Conservation (phyloP, 2,888 invertebrate species). For the Latrodectus elegans region DNA sequence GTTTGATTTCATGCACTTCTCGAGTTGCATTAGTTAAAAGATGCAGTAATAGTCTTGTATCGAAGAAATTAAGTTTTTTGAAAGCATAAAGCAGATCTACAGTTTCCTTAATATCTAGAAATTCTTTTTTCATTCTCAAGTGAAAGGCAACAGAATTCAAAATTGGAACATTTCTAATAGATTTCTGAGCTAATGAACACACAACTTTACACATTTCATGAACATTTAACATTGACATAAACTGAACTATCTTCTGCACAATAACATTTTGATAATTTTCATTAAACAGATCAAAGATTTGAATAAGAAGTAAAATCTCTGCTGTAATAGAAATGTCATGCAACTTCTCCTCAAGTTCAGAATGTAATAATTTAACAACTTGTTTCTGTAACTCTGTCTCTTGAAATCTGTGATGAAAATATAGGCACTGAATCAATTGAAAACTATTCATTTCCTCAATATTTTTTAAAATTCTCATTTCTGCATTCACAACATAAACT, state of each 20-base stretch:
- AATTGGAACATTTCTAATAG: slow-evolving; percentile 32
- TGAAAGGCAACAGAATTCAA: slow-evolving; percentile 32
- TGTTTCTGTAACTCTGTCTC: slow-evolving; percentile 41
- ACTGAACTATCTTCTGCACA: slow-evolving; percentile 23
- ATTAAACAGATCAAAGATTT: slow-evolving; percentile 29
- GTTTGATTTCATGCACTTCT: slow-evolving; percentile 12
- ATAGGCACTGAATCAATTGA: slow-evolving; percentile 28
- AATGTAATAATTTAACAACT: slow-evolving; percentile 5
- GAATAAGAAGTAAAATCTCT: slow-evolving; percentile 39
- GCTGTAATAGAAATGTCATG: slow-evolving; percentile 9
- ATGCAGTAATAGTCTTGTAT: not conserved
- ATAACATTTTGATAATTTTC: not conserved
- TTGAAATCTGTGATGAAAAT: slow-evolving; percentile 45
- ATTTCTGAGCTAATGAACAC: slow-evolving; percentile 29
- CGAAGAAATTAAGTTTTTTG: slow-evolving; percentile 38
- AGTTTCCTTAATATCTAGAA: slow-evolving; percentile 24
- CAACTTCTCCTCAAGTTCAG: not conserved
- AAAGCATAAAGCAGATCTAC: slow-evolving; percentile 47
- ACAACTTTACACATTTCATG: slow-evolving; percentile 42
- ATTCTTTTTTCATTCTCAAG: slow-evolving; percentile 15
- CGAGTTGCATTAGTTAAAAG: not conserved
- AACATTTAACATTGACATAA: slow-evolving; percentile 8
- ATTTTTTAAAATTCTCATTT: slow-evolving; percentile 18
- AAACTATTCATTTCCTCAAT: slow-evolving; percentile 14
- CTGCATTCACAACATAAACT: slow-evolving; percentile 18